These are phyloP conservation scores for Heterotis niloticus DNA, from an alignment of 2,113 vertebrate genomes.

Conservation along the genomic window DNA sequence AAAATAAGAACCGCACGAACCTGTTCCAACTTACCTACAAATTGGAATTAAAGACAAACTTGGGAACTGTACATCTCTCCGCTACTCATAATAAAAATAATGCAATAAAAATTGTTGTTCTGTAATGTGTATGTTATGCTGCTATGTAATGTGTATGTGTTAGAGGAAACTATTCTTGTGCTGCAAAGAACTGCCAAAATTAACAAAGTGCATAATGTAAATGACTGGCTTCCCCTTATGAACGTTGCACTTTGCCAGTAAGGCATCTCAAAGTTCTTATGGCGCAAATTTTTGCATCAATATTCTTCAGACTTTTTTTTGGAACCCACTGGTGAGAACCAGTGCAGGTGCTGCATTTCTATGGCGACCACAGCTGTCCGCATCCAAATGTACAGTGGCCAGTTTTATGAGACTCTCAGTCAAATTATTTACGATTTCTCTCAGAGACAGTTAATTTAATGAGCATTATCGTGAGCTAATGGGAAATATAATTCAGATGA, in stretches of 20 bases:
- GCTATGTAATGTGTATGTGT: neutral
- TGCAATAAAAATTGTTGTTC: neutral
- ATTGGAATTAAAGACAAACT: too few species aligned
- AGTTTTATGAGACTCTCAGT: neutral
- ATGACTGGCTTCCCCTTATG: neutral
- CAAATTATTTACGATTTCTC: slow-evolving; percentile 33
- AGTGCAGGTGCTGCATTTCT: neutral
- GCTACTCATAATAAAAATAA: neutral
- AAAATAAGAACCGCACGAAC: too few species aligned
- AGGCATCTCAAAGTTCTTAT: neutral
- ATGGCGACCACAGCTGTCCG: neutral
- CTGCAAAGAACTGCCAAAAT: neutral
- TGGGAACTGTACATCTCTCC: neutral
- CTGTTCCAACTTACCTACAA: too few species aligned
- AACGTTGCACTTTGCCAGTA: neutral
- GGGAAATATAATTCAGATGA: slow-evolving; percentile 45
- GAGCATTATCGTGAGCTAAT: slow-evolving; percentile 40
- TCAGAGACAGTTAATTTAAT: slow-evolving; percentile 36
- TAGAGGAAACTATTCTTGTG: too few species aligned
- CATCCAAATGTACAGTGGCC: neutral
- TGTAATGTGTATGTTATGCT: neutral
- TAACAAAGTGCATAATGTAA: neutral
- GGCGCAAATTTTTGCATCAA: neutral
- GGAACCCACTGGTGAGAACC: too few species aligned
- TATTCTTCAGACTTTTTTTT: neutral